Conservation (phyloP, 2,113 vertebrate genomes). For the Dasyprocta punctata region DNA sequence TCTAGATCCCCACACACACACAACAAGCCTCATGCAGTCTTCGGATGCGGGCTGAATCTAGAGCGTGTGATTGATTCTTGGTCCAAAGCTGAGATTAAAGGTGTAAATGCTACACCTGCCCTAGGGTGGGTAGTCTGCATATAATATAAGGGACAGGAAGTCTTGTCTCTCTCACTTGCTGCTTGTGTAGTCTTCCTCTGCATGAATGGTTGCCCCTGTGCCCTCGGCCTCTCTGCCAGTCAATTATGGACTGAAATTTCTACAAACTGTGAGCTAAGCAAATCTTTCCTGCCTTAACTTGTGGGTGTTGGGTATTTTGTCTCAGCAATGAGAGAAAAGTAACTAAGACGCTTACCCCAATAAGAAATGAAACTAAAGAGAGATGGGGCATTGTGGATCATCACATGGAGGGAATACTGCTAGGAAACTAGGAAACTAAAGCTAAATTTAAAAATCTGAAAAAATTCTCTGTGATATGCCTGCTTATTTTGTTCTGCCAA, state of each 20-base stretch:
- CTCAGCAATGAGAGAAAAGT: background rate
- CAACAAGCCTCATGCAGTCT: background rate
- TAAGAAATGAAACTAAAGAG: conserved; percentile 15
- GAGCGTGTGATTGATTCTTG: background rate
- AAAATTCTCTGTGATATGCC: background rate
- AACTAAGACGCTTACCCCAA: background rate
- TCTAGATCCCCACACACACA: background rate
- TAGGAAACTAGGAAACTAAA: conserved; percentile 32
- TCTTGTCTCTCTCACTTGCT: background rate
- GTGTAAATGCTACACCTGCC: background rate
- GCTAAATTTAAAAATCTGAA: background rate
- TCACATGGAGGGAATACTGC: background rate
- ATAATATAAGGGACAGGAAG: background rate
- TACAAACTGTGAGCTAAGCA: background rate
- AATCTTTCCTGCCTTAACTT: background rate
- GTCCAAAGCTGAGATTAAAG: background rate
- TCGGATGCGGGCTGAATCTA: background rate
- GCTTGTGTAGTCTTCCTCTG: background rate
- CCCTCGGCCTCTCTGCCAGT: background rate
- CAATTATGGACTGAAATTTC: background rate
- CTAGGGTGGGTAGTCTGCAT: background rate
- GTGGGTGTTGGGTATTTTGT: background rate
- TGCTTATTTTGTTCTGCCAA: conserved; percentile 30
- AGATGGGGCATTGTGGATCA: background rate
- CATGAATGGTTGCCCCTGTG: background rate